Evolutionary conservation across 2,888 invertebrate genomes (phyloP).

Genomic region (Seira sanloemensis): DNA sequence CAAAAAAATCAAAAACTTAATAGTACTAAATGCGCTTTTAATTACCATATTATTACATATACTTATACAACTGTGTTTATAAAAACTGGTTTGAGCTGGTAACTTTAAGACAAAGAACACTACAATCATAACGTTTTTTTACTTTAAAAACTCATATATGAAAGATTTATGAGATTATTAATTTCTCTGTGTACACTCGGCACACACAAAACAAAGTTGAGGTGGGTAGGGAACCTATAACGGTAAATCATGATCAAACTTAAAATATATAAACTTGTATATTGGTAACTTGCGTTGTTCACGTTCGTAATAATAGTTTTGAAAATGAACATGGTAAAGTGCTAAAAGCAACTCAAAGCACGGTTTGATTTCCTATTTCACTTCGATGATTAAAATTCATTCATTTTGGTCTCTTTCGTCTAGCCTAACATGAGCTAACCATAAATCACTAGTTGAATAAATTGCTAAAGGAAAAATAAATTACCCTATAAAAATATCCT

Average conservation of each 20-base stretch:
- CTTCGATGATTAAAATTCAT: constrained; percentile 45
- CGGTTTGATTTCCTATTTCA: neutral
- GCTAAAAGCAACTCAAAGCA: neutral
- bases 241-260: neutral
- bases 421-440: neutral
- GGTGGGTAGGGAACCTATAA: constrained; percentile 31
- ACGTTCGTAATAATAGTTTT: constrained; percentile 16
- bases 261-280: constrained; percentile 28
- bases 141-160: no score
- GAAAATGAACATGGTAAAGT: neutral
- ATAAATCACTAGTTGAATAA: neutral
- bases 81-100: constrained; percentile 44
- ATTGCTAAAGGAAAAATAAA: neutral
- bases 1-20: neutral
- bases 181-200: neutral
- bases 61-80: constrained; percentile 7
- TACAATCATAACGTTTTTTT: constrained; percentile 28
- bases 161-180: constrained; percentile 38
- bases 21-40: constrained; percentile 29
- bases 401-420: constrained; percentile 23
- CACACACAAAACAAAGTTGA: constrained; percentile 34
- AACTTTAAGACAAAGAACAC: constrained; percentile 41
- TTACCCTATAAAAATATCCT: neutral
- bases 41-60: neutral
- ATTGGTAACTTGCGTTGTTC: constrained; percentile 20